Evolutionary conservation across 2,113 vertebrate species (phyloP), one percentile per base, ranked within the genome.

Genomic region (Silurus asotus): DNA sequence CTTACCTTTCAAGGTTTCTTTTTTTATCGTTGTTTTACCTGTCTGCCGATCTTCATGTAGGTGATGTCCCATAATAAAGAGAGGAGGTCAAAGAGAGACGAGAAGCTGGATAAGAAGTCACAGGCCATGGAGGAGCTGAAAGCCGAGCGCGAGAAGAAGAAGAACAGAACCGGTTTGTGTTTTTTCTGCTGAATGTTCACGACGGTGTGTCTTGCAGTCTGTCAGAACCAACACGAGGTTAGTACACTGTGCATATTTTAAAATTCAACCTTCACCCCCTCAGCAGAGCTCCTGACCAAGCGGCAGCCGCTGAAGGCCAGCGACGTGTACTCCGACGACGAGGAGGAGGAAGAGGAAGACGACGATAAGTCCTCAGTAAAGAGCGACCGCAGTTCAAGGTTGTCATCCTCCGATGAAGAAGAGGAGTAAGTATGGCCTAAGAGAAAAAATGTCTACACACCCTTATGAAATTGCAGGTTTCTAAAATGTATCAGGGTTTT

Each of bases 21-120:
- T 58, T 69, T 69, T 28, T n/a, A 65, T 2, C 6, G 6, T 48
- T 0, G 11, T 20, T 6, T 6, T 10, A 3, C 48, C 7, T 53
- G 6, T 85, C n/a, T 59, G 1, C 59, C 8, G 11, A 6, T 6
- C 87, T 53, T 87, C n/a, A 5, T 80, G 11, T 10, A 99, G 98
- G 98, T 99, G 81, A 99, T 96, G 94, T 99, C 98, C 65, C 98
- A 99, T 91, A 99, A 99, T 90, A 99, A 99, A 93, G 98, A 99
- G 90, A 93, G 98, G 9, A 94, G 98, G 90, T 98, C 98, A 87
- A 99, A 99, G 90, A 94, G 98, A 5, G 98, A 99, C 84, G 98
- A 99, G 88, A 99, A 99, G 91, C 94, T 98, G 77, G 98, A 99
- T 93, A 99, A 99, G 92, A 99, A 99, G 92, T 98, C 98, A 87